Conservation (phyloP, 53 echinoderm and acorn worm species). For the Paracentrotus lividus region DNA sequence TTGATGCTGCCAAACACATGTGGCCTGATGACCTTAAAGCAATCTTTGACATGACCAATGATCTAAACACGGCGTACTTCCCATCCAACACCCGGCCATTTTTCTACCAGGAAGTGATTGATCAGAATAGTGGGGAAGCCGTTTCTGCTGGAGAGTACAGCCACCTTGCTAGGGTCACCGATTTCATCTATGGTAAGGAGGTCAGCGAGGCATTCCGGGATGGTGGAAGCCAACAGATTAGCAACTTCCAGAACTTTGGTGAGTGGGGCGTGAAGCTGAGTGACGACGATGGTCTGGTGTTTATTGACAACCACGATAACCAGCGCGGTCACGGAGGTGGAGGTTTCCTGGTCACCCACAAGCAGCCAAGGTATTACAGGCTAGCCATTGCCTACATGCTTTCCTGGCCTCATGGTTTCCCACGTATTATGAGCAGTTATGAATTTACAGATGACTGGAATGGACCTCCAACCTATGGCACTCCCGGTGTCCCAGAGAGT, state of each 20-base stretch:
- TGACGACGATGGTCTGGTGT: constrained; percentile 76
- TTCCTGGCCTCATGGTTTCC: constrained; percentile 86
- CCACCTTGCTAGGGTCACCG: constrained; percentile 82
- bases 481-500: no score
- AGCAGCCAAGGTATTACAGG: constrained; percentile 75
- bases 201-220: constrained; percentile 22
- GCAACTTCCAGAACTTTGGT: constrained; percentile 35
- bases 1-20: constrained; percentile 96
- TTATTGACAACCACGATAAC: constrained; percentile 98
- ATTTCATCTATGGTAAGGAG: constrained; percentile 84
- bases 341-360: constrained; percentile 75
- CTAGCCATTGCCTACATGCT: constrained; percentile 90
- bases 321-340: constrained; percentile 92
- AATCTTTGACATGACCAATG: constrained; percentile 74
- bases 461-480: constrained; percentile 57
- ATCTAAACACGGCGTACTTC: constrained; percentile 77
- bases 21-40: constrained; percentile 88
- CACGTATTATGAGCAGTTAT: constrained; percentile 95
- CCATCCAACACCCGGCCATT: constrained; percentile 74
- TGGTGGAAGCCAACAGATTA: neutral
- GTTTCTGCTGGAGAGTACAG: constrained; percentile 80
- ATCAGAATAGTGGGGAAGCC: constrained; percentile 78
- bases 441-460: constrained; percentile 56
- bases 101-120: constrained; percentile 93
- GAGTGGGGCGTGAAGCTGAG: constrained; percentile 73